Percentiles rank a stretch among this genome's conserved stretches.
Evolutionary conservation across 2,888 invertebrate species (phyloP).

Genomic region (Spatulosminthurus flaviceps): DNA sequence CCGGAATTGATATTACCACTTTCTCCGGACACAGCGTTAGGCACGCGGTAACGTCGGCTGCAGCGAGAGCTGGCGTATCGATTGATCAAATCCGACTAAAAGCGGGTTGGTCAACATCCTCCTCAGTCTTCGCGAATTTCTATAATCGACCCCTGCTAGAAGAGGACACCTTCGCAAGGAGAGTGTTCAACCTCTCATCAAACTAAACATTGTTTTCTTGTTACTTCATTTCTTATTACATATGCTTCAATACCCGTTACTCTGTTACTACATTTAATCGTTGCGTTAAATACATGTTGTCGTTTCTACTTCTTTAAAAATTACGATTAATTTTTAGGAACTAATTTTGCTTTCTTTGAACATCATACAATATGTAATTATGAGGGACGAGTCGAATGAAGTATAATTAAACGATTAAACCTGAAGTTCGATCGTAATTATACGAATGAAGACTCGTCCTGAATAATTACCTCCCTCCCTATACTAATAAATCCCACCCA

Average conservation of each 20-base stretch:
- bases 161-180: background rate
- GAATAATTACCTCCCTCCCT: background rate
- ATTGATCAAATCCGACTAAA: background rate
- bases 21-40: slow-evolving; percentile 21
- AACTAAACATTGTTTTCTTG: too few relatives aligned
- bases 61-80: background rate
- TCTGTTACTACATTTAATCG: too few relatives aligned
- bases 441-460: slow-evolving; percentile 6
- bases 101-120: slow-evolving; percentile 15
- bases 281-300: too few relatives aligned
- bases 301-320: too few relatives aligned
- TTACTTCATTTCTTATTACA: too few relatives aligned
- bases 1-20: background rate
- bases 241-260: too few relatives aligned
- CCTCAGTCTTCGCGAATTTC: slow-evolving; percentile 13
- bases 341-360: background rate
- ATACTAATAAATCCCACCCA: background rate
- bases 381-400: background rate
- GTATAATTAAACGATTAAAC: slow-evolving; percentile 20
- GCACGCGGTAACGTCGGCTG: slow-evolving; percentile 24
- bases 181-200: background rate
- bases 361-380: slow-evolving; percentile 1
- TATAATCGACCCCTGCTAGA: slow-evolving; percentile 7
- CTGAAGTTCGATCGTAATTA: slow-evolving; percentile 14
- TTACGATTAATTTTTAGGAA: too few relatives aligned